Conservation (phyloP, 2,888 invertebrate species). For the Agrochola macilenta region DNA sequence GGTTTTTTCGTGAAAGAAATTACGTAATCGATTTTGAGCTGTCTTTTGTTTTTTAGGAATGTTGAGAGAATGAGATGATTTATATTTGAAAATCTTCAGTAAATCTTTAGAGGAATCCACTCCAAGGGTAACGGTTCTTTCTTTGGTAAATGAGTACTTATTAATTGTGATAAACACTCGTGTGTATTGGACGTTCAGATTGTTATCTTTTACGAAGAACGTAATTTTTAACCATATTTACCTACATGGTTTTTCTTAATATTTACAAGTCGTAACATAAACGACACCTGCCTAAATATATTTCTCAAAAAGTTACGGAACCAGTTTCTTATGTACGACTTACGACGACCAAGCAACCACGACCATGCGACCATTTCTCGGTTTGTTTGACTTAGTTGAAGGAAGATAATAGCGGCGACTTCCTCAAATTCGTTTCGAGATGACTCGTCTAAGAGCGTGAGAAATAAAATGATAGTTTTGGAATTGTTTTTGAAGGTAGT, state of each 20-base stretch:
- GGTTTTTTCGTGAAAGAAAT: constrained; percentile 27
- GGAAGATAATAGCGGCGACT: constrained; percentile 86
- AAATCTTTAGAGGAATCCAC: not conserved
- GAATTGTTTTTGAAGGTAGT: constrained; percentile 64
- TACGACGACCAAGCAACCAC: constrained; percentile 31
- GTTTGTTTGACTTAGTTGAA: constrained; percentile 84
- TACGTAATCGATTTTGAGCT: constrained; percentile 16
- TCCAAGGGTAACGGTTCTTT: not conserved
- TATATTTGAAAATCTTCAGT: not conserved
- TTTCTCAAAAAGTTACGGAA: constrained; percentile 61
- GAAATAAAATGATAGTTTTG: constrained; percentile 82
- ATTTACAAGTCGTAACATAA: constrained; percentile 53
- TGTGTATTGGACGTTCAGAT: not conserved
- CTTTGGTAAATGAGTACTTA: not conserved
- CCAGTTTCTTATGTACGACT: constrained; percentile 62
- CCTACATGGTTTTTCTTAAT: constrained; percentile 38
- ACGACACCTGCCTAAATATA: constrained; percentile 64
- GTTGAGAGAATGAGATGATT: not conserved
- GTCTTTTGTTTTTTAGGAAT: constrained; percentile 3
- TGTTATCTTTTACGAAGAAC: constrained; percentile 11
- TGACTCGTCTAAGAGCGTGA: constrained; percentile 84
- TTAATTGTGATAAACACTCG: not conserved
- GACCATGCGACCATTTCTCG: constrained; percentile 69
- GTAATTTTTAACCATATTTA: constrained; percentile 44
- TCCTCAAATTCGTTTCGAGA: constrained; percentile 87